Percentiles rank a stretch among this genome's conserved stretches.
These are phyloP conservation scores for Luscinia megarhynchos DNA, from an alignment of 2,797 vertebrate species.

Conservation along the genomic window DNA sequence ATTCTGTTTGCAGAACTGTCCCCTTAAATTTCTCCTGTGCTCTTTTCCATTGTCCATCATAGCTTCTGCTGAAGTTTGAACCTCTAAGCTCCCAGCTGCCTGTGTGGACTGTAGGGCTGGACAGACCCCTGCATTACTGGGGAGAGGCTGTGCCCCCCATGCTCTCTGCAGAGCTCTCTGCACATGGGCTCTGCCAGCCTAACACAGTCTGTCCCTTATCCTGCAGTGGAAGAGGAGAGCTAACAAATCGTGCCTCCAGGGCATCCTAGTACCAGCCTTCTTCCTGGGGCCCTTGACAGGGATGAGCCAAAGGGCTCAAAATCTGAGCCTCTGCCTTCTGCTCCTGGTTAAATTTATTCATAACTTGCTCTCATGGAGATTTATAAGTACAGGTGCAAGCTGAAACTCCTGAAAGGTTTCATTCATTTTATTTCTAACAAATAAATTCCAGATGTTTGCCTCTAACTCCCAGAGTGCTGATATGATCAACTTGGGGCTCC, in stretches of 20 bases:
- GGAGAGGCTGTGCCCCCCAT: background rate
- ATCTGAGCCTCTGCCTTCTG: background rate
- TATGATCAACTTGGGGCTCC: background rate
- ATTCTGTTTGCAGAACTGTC: background rate
- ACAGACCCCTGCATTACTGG: fast-evolving
- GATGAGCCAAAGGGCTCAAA: background rate
- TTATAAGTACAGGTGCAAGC: conserved; percentile 40
- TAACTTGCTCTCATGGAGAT: background rate
- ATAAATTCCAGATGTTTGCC: conserved; percentile 54
- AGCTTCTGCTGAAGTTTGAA: background rate
- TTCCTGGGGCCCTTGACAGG: background rate
- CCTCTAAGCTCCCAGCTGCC: background rate
- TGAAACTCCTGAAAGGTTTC: conserved; percentile 11
- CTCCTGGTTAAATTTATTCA: conserved; percentile 6
- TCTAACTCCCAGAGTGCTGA: background rate
- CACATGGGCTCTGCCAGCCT: background rate
- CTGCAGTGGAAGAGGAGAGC: background rate
- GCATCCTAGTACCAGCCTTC: background rate
- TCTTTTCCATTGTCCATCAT: background rate
- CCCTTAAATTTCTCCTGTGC: background rate
- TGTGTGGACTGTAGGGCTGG: background rate
- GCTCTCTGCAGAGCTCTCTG: background rate
- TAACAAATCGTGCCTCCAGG: background rate
- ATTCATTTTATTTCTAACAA: conserved; percentile 30
- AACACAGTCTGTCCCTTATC: background rate